Conservation (phyloP, 2,888 invertebrate species). For the Desoria tigrina region DNA sequence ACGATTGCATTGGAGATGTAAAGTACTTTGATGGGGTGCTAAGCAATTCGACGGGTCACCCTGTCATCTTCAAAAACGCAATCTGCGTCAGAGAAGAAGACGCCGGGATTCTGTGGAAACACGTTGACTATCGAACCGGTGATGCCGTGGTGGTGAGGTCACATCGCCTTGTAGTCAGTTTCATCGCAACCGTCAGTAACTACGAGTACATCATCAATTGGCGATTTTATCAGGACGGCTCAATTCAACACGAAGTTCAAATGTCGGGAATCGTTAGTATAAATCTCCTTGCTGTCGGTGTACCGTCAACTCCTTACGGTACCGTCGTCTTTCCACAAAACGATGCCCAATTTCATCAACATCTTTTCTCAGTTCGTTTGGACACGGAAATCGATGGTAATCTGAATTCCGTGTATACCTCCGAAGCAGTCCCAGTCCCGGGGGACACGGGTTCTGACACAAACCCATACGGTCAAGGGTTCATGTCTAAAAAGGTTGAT, state of each 20-base stretch:
- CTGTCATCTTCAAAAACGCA: neutral
- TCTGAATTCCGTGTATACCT: too few relatives aligned
- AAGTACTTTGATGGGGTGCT: constrained; percentile 27
- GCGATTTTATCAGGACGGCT: constrained; percentile 39
- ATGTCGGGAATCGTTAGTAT: constrained; percentile 32
- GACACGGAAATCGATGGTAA: too few relatives aligned
- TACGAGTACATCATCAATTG: constrained; percentile 41
- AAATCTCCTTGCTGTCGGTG: constrained; percentile 19
- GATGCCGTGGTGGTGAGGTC: too few relatives aligned
- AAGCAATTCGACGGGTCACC: constrained; percentile 26
- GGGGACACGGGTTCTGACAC: constrained; percentile 16
- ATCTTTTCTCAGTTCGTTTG: constrained; percentile 30
- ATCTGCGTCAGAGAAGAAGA: constrained; percentile 37
- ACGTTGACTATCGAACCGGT: too few relatives aligned
- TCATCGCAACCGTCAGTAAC: constrained; percentile 28
- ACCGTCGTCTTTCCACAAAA: constrained; percentile 21
- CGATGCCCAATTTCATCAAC: constrained; percentile 34
- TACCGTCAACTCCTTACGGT: too few relatives aligned
- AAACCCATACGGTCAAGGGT: too few relatives aligned
- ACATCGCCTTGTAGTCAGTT: constrained; percentile 17
- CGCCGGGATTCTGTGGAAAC: constrained; percentile 44
- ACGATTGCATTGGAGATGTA: constrained; percentile 32
- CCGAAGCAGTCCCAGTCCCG: too few relatives aligned
- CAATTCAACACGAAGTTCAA: too few relatives aligned
- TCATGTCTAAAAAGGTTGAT: constrained; percentile 8